Percentiles rank a stretch among this genome's conserved stretches.
Evolutionary conservation across 2,888 invertebrate species (phyloP).

Genomic region (Hydrotaea cyrtoneurina): DNA sequence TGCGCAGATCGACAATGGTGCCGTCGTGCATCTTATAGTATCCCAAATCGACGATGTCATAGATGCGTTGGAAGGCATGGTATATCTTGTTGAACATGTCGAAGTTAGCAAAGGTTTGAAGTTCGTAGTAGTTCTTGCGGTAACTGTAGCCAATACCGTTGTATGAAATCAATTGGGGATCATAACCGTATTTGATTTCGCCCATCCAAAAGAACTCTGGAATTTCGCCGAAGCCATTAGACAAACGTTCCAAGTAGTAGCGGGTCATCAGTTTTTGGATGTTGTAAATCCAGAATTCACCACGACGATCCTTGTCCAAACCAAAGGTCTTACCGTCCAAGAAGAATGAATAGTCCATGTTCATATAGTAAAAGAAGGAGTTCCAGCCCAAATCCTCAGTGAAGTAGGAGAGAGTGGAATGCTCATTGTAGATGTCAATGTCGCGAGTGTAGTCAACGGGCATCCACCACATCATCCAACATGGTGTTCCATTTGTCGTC

Average conservation of each 20-base stretch:
- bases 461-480: slow-evolving; percentile 71
- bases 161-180: slow-evolving; percentile 83
- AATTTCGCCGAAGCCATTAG: slow-evolving; percentile 85
- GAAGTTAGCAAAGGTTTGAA: slow-evolving; percentile 79
- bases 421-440: slow-evolving; percentile 80
- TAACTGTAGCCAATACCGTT: slow-evolving; percentile 85
- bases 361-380: slow-evolving; percentile 83
- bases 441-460: slow-evolving; percentile 83
- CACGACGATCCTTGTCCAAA: slow-evolving; percentile 82
- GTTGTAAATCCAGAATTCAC: slow-evolving; percentile 84
- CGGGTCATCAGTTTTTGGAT: slow-evolving; percentile 86
- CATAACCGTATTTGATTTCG: slow-evolving; percentile 83
- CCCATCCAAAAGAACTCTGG: slow-evolving; percentile 82
- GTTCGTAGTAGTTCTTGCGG: slow-evolving; percentile 82
- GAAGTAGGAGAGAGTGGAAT: slow-evolving; percentile 85
- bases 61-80: slow-evolving; percentile 79
- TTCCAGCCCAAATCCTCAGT: slow-evolving; percentile 87
- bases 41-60: slow-evolving; percentile 81
- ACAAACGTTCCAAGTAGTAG: slow-evolving; percentile 88
- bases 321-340: slow-evolving; percentile 82
- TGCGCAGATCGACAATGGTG: slow-evolving; percentile 71
- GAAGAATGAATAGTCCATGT: slow-evolving; percentile 84
- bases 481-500: slow-evolving; percentile 66
- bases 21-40: slow-evolving; percentile 75
- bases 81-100: slow-evolving; percentile 68